Evolutionary conservation across 2,888 invertebrate genomes (phyloP).

Genomic region (Pollenia labialis): DNA sequence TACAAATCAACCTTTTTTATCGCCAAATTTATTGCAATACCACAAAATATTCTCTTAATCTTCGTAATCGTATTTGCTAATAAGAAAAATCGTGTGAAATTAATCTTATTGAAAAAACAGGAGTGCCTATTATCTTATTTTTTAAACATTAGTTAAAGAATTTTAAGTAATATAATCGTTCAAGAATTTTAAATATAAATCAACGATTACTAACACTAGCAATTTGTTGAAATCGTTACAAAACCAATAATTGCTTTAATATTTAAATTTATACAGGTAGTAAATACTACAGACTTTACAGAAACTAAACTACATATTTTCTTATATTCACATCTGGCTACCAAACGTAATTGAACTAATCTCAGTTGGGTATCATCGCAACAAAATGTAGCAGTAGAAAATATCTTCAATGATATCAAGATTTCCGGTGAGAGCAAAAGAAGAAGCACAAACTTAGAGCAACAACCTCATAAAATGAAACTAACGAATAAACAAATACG

Average conservation of each 20-base stretch:
- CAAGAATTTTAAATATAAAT: too few species aligned
- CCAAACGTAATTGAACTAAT: constrained; percentile 65
- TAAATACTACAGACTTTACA: not conserved
- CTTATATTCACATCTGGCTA: constrained; percentile 47
- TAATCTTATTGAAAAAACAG: too few species aligned
- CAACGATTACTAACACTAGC: not conserved
- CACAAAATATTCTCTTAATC: too few species aligned
- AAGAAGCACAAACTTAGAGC: constrained; percentile 39
- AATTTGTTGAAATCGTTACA: not conserved
- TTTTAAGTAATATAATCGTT: too few species aligned
- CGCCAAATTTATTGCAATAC: too few species aligned
- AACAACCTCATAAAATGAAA: constrained; percentile 59
- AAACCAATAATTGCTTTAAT: constrained; percentile 30
- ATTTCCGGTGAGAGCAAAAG: constrained; percentile 58
- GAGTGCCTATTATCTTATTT: too few species aligned
- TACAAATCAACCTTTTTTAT: too few species aligned
- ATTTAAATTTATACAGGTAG: not conserved
- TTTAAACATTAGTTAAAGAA: too few species aligned
- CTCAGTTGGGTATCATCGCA: constrained; percentile 61
- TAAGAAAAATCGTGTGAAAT: too few species aligned
- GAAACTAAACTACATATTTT: not conserved
- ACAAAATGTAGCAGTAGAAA: constrained; percentile 31
- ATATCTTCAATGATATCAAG: constrained; percentile 46
- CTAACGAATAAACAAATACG: constrained; percentile 6
- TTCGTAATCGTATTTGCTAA: too few species aligned